A percentile compares a stretch with the other conserved stretches of the same genome.
phyloP scores from a whole-genome alignment of 2,113 vertebrate species.

The Corvus cornix region DNA sequence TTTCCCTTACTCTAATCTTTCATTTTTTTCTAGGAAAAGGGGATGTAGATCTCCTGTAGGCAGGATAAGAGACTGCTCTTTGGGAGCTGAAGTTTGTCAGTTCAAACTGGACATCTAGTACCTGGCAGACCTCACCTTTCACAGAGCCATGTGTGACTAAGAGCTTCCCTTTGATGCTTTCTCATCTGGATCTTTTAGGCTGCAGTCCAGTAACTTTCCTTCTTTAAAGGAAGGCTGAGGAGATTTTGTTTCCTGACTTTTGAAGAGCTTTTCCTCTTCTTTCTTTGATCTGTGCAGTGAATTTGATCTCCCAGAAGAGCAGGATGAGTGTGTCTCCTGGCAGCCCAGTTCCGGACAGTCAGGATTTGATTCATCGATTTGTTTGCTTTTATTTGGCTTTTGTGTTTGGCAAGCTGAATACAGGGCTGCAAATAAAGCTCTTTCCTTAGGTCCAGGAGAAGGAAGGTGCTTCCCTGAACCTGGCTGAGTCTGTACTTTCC shows the following conservation, averaged over 20 bases:
- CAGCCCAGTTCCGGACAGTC: background rate
- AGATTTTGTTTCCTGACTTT: conserved; percentile 65
- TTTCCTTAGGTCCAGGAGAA: background rate
- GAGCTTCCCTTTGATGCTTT: conserved; percentile 41
- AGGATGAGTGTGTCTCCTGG: conserved; percentile 41
- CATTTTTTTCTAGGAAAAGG: background rate
- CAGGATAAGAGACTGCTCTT: background rate
- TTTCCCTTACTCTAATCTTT: background rate
- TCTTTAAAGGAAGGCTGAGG: conserved; percentile 62
- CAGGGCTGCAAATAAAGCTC: background rate
- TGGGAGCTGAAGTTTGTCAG: background rate
- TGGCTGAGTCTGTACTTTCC: background rate
- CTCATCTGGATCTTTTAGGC: conserved; percentile 56
- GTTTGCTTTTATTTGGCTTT: conserved; percentile 43
- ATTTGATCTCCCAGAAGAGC: conserved; percentile 63
- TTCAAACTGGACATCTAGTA: conserved; percentile 19
- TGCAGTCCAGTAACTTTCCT: conserved; percentile 63
- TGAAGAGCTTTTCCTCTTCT: conserved; percentile 63
- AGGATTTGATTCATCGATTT: conserved; percentile 49
- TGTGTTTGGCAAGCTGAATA: background rate
- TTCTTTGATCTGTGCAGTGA: conserved; percentile 64
- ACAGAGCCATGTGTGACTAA: background rate
- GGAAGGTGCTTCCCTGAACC: conserved; percentile 14
- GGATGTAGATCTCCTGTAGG: background rate
- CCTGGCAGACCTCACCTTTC: conserved; percentile 49